Percentiles rank a stretch among this genome's conserved stretches.
Evolutionary conservation across 1,140 invertebrate genomes (phyloP).

Genomic region (Meteorus sp.): DNA sequence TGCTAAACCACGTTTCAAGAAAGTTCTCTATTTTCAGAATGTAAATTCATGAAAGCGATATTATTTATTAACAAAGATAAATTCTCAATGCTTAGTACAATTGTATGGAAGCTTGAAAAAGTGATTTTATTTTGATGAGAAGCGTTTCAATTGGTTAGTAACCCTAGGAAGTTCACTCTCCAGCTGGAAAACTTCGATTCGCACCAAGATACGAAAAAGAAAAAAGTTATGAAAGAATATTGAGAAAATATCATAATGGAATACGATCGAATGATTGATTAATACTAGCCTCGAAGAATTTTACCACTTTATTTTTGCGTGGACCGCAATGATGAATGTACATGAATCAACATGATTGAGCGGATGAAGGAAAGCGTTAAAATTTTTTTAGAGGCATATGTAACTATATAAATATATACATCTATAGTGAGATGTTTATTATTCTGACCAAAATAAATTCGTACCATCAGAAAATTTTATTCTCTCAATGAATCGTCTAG

Average conservation of each 20-base stretch:
- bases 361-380: no score
- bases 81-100: conserved; percentile 30
- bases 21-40: conserved; percentile 27
- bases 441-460: conserved; percentile 28
- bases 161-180: no score
- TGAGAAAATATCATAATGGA: conserved; percentile 9
- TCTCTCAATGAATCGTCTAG: conserved; percentile 48
- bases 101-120: conserved; percentile 20
- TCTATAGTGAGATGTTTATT: no score
- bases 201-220: conserved; percentile 30
- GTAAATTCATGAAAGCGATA: conserved; percentile 42
- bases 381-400: no score
- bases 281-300: no score
- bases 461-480: conserved; percentile 50
- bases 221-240: conserved; percentile 34
- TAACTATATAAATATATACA: no score
- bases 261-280: no score
- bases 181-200: no score
- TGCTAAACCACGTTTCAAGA: no score
- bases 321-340: conserved; percentile 16
- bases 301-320: no score
- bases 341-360: conserved; percentile 22
- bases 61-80: conserved; percentile 42
- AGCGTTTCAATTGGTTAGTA: conserved; percentile 1
- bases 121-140: conserved; percentile 5